These are phyloP conservation scores for Drosophila setifemur DNA, from an alignment of 1,140 invertebrate species.

Conservation along the genomic window DNA sequence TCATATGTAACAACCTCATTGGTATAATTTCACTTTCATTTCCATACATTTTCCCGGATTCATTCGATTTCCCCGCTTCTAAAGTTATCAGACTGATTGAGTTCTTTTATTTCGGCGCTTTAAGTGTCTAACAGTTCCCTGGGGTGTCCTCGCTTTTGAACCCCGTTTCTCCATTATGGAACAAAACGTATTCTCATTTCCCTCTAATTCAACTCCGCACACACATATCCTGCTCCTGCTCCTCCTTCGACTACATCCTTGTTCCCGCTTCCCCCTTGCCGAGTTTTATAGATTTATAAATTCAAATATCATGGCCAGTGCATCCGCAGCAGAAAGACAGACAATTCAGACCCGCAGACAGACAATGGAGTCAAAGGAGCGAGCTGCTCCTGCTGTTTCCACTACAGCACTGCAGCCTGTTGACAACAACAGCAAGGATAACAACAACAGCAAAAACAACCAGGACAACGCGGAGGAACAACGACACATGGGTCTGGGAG, in stretches of 20 bases:
- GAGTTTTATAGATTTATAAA: conserved; percentile 70
- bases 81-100: conserved; percentile 23
- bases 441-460: conserved; percentile 31
- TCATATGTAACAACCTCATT: too few relatives aligned
- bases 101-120: conserved; percentile 22
- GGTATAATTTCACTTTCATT: too few relatives aligned
- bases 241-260: not conserved
- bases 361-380: conserved; percentile 41
- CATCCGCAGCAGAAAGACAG: conserved; percentile 32
- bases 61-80: not conserved
- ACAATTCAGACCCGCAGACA: conserved; percentile 27
- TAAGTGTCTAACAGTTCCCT: conserved; percentile 30
- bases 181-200: conserved; percentile 42
- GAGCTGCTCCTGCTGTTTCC: conserved; percentile 34
- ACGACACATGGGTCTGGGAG: conserved; percentile 58
- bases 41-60: not conserved
- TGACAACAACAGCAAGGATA: conserved; percentile 54
- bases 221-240: conserved; percentile 12
- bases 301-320: conserved; percentile 60
- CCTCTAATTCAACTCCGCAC: conserved; percentile 29
- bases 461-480: conserved; percentile 46
- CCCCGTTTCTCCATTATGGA: conserved; percentile 29
- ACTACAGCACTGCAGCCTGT: conserved; percentile 63
- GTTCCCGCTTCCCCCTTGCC: not conserved
- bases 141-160: conserved; percentile 28